phyloP scores from a whole-genome alignment of 2,888 invertebrate species.

The Trichopria drosophilae region DNA sequence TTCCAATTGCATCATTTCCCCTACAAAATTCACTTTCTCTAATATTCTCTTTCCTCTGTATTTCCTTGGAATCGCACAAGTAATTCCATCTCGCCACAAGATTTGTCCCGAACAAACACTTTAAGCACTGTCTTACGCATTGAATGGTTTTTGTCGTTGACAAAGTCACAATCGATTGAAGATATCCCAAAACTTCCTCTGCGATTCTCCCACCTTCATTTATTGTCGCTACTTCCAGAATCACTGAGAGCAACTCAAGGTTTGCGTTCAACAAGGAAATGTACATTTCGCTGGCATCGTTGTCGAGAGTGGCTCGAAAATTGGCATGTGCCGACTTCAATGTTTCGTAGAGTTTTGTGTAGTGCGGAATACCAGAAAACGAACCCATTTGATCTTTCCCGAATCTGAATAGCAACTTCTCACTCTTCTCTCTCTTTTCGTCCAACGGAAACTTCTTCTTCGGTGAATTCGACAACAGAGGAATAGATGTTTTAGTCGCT shows the following conservation, averaged over 20 bases:
- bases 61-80: constrained; percentile 39
- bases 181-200: constrained; percentile 78
- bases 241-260: constrained; percentile 67
- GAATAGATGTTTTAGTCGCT: constrained; percentile 62
- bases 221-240: constrained; percentile 71
- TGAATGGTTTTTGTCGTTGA: constrained; percentile 72
- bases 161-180: constrained; percentile 71
- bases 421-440: constrained; percentile 59
- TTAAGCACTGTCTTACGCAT: constrained; percentile 76
- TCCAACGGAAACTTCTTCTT: constrained; percentile 53
- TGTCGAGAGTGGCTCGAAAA: constrained; percentile 84
- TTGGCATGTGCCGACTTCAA: constrained; percentile 82
- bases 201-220: constrained; percentile 73
- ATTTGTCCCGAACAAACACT: constrained; percentile 78
- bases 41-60: constrained; percentile 35
- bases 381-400: constrained; percentile 63
- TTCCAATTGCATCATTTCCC: too few relatives aligned
- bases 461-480: constrained; percentile 62
- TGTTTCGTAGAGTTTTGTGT: constrained; percentile 81
- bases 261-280: constrained; percentile 67
- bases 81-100: constrained; percentile 61
- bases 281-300: constrained; percentile 76
- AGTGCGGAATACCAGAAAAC: constrained; percentile 75
- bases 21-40: too few relatives aligned
- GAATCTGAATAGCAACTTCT: too few relatives aligned